Base-by-base conservation (phyloP, 2,888 invertebrate species). In the Brachycybe producta region DNA sequence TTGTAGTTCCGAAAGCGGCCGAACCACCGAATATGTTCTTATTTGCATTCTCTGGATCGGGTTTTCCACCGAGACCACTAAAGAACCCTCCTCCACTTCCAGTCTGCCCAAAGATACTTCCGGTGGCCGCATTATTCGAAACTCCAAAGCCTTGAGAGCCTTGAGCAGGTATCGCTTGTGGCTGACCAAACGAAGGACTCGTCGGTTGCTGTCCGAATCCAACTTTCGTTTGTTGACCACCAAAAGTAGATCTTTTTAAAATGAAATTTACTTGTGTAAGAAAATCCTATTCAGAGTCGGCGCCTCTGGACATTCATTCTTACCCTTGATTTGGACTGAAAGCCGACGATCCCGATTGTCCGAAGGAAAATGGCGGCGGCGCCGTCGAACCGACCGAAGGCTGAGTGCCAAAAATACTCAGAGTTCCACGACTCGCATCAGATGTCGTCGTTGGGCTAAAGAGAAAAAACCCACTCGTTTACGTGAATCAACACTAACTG, bases 11-110 rank as follows among this genome's bases (percentile, higher is more conserved):
- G 23, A 50, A 50, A 3, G 45, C 36, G 5, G 52, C 24, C 2
- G 21, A 23, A n/a, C 30, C 38, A 1, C 67, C 66, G 59, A 67
- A 67, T 23, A 66, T 64, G 58, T 67, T 67, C 44, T 62, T 63
- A 52, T 61, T 64, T 7, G 64, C 66, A 54, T 64, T 66, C 51
- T 66, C 67, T 30, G 62, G 61, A 53, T 61, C 64, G 3, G 67
- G 67, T 53, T 65, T 63, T 5, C 65, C 64, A 27, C 67, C 67
- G 0, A 67, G 60, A 13, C 60, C 60, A 32, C 57, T 57, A 35
- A 61, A 60, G 42, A 61, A 55, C 2, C 59, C 59, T 46, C 60
- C 58, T n/a, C 27, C 26, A 2, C 40, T 23, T 15, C 49, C 40
- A 2, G 47, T 4, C 36, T 46, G 47, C n/a, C 47, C 47, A 38